Conservation (phyloP, 2,113 vertebrate genomes). For the Nerophis lumbriciformis region DNA sequence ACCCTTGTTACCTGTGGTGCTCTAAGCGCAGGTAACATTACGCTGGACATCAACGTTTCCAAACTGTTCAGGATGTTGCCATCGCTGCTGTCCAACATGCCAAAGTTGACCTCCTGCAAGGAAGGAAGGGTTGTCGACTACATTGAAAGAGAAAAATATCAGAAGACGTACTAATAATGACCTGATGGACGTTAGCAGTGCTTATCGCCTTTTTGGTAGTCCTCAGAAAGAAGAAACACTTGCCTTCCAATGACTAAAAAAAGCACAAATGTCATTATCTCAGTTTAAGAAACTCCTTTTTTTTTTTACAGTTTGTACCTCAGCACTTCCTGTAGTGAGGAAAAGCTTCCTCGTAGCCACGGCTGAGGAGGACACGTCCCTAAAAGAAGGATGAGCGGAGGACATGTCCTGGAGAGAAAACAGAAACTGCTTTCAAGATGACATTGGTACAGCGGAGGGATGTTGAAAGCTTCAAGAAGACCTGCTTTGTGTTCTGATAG, state of each 20-base stretch:
- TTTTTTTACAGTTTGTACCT: slow-evolving; percentile 55
- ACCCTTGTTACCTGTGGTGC: slow-evolving; percentile 70
- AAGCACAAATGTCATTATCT: neutral
- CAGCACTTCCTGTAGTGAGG: slow-evolving; percentile 68
- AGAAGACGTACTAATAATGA: slow-evolving; percentile 40
- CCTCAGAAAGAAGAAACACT: slow-evolving; percentile 78
- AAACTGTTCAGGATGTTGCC: slow-evolving; percentile 68
- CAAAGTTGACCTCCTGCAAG: slow-evolving; percentile 75
- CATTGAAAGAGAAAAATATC: neutral
- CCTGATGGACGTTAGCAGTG: slow-evolving; percentile 73
- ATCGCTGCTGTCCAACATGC: slow-evolving; percentile 64
- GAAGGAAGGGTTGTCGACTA: neutral
- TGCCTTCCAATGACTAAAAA: slow-evolving; percentile 68
- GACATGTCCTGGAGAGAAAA: slow-evolving; percentile 26
- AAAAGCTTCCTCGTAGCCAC: slow-evolving; percentile 73
- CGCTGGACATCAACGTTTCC: slow-evolving; percentile 70
- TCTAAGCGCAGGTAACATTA: slow-evolving; percentile 73
- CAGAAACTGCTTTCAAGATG: neutral
- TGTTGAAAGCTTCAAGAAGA: slow-evolving; percentile 17
- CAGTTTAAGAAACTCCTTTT: neutral
- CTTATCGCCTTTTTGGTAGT: slow-evolving; percentile 69
- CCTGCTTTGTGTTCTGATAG: slow-evolving; percentile 70
- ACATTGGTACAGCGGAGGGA: neutral
- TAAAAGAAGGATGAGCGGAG: slow-evolving; percentile 20
- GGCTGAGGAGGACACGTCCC: slow-evolving; percentile 12